These are phyloP conservation scores for Boulengeromyrus knoepffleri DNA, from an alignment of 2,113 vertebrate genomes.

Conservation along the genomic window DNA sequence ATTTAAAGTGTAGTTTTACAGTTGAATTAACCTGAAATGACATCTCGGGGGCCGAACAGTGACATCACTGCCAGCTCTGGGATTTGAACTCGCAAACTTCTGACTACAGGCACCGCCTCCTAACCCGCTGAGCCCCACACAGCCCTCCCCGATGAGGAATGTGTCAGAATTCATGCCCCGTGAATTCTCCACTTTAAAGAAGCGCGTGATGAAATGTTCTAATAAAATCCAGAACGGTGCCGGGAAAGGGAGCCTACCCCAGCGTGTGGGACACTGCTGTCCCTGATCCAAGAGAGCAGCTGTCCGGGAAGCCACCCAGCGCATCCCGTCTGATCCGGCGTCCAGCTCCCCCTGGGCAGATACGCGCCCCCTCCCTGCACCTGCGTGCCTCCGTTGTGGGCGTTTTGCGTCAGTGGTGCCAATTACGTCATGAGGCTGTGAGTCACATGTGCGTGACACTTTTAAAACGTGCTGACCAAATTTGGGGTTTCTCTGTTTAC, in stretches of 20 bases:
- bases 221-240: constrained; percentile 1
- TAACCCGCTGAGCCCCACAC: not conserved
- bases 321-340: constrained; percentile 28
- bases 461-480: not conserved
- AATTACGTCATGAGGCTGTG: not conserved
- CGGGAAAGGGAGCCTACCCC: not conserved
- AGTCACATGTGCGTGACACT: not conserved
- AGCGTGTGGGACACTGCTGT: not conserved
- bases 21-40: not conserved
- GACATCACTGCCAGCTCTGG: not conserved
- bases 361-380: constrained; percentile 35
- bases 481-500: not conserved
- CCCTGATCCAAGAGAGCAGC: constrained; percentile 28
- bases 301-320: constrained; percentile 20
- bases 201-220: not conserved
- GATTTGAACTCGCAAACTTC: not conserved
- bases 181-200: not conserved
- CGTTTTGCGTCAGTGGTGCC: not conserved
- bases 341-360: constrained; percentile 31
- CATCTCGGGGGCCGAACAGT: not conserved
- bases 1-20: not conserved
- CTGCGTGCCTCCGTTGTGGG: not conserved
- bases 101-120: not conserved
- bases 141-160: not conserved
- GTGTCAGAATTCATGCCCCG: not conserved